These are phyloP conservation scores for Cyrtodaria siliqua DNA, from an alignment of 2,888 invertebrate species.

Conservation along the genomic window DNA sequence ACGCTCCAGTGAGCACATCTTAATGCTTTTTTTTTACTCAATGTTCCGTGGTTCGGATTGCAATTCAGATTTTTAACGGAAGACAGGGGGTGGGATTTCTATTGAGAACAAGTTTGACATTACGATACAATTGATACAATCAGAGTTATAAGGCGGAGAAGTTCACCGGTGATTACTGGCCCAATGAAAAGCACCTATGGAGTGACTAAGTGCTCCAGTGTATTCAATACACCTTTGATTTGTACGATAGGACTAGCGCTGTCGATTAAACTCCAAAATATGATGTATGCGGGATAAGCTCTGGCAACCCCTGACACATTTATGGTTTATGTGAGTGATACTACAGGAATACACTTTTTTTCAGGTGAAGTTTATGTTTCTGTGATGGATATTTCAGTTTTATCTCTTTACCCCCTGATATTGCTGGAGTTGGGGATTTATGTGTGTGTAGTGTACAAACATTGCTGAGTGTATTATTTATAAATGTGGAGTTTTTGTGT, in stretches of 20 bases:
- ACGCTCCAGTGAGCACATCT: constrained; percentile 38
- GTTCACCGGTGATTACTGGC: constrained; percentile 62
- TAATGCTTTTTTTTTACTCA: constrained; percentile 9
- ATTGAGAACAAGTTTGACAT: constrained; percentile 61
- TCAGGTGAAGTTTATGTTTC: constrained; percentile 23
- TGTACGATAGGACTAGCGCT: constrained; percentile 41
- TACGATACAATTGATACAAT: constrained; percentile 64
- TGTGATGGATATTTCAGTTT: no score
- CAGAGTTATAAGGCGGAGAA: constrained; percentile 53
- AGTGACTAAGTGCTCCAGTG: constrained; percentile 62
- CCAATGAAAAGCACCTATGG: constrained; percentile 60
- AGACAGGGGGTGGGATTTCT: constrained; percentile 64
- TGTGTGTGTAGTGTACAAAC: no score
- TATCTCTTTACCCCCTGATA: no score
- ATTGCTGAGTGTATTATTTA: no score
- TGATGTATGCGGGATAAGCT: constrained; percentile 48
- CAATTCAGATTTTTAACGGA: constrained; percentile 15
- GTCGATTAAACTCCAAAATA: constrained; percentile 57
- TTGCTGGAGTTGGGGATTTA: no score
- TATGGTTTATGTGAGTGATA: constrained; percentile 38
- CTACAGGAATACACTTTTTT: constrained; percentile 27
- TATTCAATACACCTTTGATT: constrained; percentile 55
- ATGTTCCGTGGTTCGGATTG: constrained; percentile 3
- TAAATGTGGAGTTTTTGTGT: no score
- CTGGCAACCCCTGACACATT: constrained; percentile 46